Evolutionary conservation across 30 jellyfish, hydroid and myxozoan species (phyloP).

Genomic region (Pelagia noctiluca): DNA sequence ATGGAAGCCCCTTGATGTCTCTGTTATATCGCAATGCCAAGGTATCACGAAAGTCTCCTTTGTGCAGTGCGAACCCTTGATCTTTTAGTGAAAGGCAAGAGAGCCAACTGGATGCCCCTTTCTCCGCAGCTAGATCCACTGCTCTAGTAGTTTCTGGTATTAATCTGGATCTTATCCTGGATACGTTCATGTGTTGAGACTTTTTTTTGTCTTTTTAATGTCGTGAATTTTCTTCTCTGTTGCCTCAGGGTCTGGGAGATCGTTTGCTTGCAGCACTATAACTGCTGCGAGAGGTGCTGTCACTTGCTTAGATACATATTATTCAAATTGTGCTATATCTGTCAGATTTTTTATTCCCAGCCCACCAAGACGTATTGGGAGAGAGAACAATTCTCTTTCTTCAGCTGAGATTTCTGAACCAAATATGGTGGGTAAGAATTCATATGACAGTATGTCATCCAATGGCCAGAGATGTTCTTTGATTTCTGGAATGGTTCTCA

Average conservation of each 20-base stretch:
- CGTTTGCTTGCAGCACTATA: not conserved
- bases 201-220: not conserved
- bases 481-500: conserved; percentile 19
- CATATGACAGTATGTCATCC: conserved; percentile 1
- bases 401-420: conserved; percentile 6
- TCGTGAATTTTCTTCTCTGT: not conserved
- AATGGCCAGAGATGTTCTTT: too few relatives aligned
- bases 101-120: conserved; percentile 25
- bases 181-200: too few relatives aligned
- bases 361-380: conserved; percentile 23
- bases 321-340: conserved; percentile 11
- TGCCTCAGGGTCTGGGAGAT: not conserved
- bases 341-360: conserved; percentile 11
- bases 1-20: conserved; percentile 19
- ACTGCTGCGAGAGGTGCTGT: conserved; percentile 18
- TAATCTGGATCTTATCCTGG: not conserved
- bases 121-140: conserved; percentile 2
- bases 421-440: not conserved
- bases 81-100: conserved; percentile 14
- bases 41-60: conserved; percentile 29
- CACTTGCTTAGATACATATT: not conserved
- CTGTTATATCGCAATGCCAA: conserved; percentile 9
- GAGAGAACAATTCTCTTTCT: conserved; percentile 1
- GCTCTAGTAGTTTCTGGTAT: not conserved
- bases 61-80: conserved; percentile 19